phyloP scores from a whole-genome alignment of 2,888 invertebrate species.

The Halictus ligatus region DNA sequence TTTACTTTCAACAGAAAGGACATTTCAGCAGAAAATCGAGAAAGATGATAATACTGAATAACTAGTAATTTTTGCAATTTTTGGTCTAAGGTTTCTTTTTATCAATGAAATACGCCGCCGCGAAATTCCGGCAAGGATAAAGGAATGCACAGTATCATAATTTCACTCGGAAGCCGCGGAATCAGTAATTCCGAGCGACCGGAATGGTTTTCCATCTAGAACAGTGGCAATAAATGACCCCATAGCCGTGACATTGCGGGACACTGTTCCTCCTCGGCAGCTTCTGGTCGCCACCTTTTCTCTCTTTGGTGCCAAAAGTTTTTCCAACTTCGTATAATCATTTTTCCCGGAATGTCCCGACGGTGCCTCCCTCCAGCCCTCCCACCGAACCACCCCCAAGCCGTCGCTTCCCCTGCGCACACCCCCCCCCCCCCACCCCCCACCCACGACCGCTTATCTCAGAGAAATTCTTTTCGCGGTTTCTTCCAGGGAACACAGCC shows the following conservation, averaged over 20 bases:
- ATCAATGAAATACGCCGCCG: neutral
- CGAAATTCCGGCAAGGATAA: neutral
- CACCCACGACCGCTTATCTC: conserved; percentile 74
- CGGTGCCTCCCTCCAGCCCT: conserved; percentile 59
- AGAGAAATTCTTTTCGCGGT: conserved; percentile 76
- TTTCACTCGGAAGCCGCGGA: neutral
- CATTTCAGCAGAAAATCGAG: neutral
- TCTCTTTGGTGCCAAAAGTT: conserved; percentile 71
- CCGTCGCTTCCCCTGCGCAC: conserved; percentile 45
- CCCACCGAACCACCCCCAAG: conserved; percentile 22
- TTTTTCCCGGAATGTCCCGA: conserved; percentile 79
- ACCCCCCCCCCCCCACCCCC: conserved; percentile 55
- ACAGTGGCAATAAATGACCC: conserved; percentile 69
- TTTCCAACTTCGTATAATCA: conserved; percentile 80
- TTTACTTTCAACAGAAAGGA: neutral
- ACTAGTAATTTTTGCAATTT: neutral
- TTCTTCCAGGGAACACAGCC: conserved; percentile 68
- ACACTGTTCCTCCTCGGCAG: conserved; percentile 60
- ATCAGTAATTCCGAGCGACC: conserved; percentile 4
- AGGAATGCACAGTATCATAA: conserved; percentile 13
- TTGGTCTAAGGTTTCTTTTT: neutral
- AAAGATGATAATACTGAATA: neutral
- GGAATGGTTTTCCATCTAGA: conserved; percentile 48
- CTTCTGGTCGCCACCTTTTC: conserved; percentile 54
- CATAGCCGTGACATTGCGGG: conserved; percentile 67